These are phyloP conservation scores for Acronicta alni DNA, from an alignment of 2,888 invertebrate genomes.

Conservation along the genomic window DNA sequence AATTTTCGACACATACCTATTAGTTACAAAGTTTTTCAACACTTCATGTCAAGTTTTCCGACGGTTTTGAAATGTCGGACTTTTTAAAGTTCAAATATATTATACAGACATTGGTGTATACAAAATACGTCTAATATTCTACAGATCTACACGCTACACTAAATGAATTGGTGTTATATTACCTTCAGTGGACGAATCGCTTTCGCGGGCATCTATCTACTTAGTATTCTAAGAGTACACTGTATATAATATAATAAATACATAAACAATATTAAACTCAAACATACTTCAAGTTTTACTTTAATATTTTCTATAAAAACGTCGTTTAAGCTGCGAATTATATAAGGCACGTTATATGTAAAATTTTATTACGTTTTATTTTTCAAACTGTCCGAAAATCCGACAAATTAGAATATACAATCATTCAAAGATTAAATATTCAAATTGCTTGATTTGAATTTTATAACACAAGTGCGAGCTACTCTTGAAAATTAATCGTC, in stretches of 20 bases:
- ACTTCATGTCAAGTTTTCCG: constrained; percentile 8
- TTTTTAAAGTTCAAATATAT: background rate
- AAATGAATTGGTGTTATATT: constrained; percentile 83
- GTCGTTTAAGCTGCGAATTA: constrained; percentile 50
- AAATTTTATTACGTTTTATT: constrained; percentile 21
- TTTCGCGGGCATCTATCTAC: constrained; percentile 79
- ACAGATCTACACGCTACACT: constrained; percentile 63
- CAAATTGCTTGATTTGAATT: constrained; percentile 4
- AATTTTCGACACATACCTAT: constrained; percentile 5
- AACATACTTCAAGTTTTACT: constrained; percentile 32
- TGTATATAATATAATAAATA: constrained; percentile 44
- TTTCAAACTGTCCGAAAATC: constrained; percentile 28
- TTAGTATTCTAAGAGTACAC: constrained; percentile 42
- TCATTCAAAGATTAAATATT: constrained; percentile 5
- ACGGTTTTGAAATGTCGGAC: background rate
- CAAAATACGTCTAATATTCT: constrained; percentile 40
- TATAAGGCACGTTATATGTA: constrained; percentile 57
- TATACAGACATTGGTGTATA: constrained; percentile 15
- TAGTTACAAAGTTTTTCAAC: constrained; percentile 3
- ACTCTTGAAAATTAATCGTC: constrained; percentile 14
- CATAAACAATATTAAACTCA: constrained; percentile 21
- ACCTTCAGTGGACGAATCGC: constrained; percentile 87
- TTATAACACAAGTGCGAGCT: constrained; percentile 14
- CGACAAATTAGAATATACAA: constrained; percentile 16
- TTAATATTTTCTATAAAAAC: constrained; percentile 25